These are phyloP conservation scores for Anguilla japonica DNA, from an alignment of 2,113 vertebrate genomes.

Conservation along the genomic window DNA sequence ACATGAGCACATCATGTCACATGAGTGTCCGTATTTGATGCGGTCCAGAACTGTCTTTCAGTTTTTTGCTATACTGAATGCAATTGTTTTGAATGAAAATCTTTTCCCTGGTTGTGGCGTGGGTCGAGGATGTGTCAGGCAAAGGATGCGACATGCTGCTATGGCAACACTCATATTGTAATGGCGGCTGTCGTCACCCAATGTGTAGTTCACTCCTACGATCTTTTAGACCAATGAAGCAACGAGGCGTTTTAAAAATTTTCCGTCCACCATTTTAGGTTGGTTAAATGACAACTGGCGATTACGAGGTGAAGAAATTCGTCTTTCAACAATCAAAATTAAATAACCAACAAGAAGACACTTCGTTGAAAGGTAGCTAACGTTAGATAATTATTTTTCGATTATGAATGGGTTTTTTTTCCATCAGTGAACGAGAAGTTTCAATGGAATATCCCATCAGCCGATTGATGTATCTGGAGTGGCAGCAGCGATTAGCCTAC, in stretches of 20 bases:
- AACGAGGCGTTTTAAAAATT: neutral
- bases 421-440: neutral
- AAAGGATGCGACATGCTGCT: constrained; percentile 7
- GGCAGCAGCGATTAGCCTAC: neutral
- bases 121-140: neutral
- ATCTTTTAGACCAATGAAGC: constrained; percentile 18
- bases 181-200: neutral
- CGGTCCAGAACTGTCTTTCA: no score
- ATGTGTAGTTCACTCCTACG: neutral
- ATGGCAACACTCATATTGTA: constrained; percentile 1
- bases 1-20: no score
- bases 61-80: no score
- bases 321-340: neutral
- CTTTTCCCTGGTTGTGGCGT: neutral
- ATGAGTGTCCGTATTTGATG: no score
- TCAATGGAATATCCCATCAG: neutral
- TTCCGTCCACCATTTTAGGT: constrained; percentile 27
- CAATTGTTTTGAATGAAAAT: neutral
- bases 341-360: neutral
- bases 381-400: neutral
- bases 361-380: neutral
- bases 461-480: neutral
- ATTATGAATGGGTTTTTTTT: neutral
- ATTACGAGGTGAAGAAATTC: constrained; percentile 3
- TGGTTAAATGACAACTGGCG: neutral